Conservation (phyloP, 2,113 vertebrate genomes). For the Gallinago paraguaiae region DNA sequence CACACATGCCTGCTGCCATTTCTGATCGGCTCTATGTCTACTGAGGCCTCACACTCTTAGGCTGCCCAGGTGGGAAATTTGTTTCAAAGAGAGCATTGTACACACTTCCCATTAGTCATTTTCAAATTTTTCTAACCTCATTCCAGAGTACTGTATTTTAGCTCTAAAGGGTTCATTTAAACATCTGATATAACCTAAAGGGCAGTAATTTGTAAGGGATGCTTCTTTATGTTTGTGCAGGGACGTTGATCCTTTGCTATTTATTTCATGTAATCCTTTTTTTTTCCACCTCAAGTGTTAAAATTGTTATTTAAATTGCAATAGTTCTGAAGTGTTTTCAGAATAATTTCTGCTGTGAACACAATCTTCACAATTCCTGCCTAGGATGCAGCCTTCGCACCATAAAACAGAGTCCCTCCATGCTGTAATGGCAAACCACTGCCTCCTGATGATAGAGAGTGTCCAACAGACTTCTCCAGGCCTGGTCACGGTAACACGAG, state of each 20-base stretch:
- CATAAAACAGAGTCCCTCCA: background rate
- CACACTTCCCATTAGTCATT: constrained; percentile 9
- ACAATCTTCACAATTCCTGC: constrained; percentile 28
- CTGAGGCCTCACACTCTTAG: background rate
- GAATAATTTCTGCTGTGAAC: background rate
- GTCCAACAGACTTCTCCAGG: background rate
- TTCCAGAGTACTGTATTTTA: constrained; percentile 68
- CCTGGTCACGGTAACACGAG: constrained; percentile 2
- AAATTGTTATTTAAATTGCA: background rate
- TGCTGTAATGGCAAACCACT: background rate
- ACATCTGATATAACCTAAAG: constrained; percentile 28
- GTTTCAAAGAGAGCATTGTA: constrained; percentile 7
- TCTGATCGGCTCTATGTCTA: constrained; percentile 78
- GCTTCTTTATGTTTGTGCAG: background rate
- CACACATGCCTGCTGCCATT: constrained; percentile 77
- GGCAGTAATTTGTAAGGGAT: constrained; percentile 12
- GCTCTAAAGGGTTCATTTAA: constrained; percentile 54
- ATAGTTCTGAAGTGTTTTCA: background rate
- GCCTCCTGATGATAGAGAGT: background rate
- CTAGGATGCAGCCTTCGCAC: constrained; percentile 4
- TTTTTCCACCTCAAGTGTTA: background rate
- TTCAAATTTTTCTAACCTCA: constrained; percentile 46
- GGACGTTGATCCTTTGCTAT: constrained; percentile 28
- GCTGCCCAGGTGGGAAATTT: background rate
- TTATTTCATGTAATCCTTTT: constrained; percentile 31